Evolutionary conservation across 2,113 vertebrate species (phyloP), one percentile per base, ranked within the genome.

Genomic region (Dromaius novaehollandiae): DNA sequence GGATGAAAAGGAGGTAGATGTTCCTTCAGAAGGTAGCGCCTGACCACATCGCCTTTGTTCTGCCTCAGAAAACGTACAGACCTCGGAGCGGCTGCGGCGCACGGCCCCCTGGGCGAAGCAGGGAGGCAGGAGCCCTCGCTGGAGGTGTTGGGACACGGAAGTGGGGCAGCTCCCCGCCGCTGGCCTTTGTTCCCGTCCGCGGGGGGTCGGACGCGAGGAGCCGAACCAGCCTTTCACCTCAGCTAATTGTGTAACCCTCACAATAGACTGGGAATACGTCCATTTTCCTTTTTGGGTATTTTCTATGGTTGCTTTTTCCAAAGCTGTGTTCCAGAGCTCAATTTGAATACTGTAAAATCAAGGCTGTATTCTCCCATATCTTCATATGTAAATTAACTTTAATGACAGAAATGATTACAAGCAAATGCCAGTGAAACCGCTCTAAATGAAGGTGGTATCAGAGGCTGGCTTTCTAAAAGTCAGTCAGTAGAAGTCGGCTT

Each of bases 251-350:
- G 18, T 82, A 50, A 14, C 24, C 14, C 2, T 3, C 16, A 9
- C 20, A 6, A 11, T 6, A 56, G n/a, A 13, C 12, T 20, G 4
- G 18, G 30, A 44, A 22, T 0, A 0, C 15, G 15, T 61, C 20
- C 0, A 0, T 76, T 79, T 76, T n/a, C 26, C 2, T 91, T 8
- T 30, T 4, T 0, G 0, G 7, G 2, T 70, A 19, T 70, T 82
- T 46, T 63, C 0, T 0, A 7, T 5, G 13, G 1, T 46, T 12
- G 4, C 42, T 56, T 77, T 81, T 7, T 88, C 60, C 60, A 66
- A 30, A 91, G 7, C 44, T 61, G 12, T 65, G 6, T 85, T 63
- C 74, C 46, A 38, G 42, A 34, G 61, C 1, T 1, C 9, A 18
- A 8, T 20, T 36, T 28, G 76, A 77, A 25, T 60, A 30, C 66